Evolutionary conservation across 2,797 vertebrate genomes (phyloP).

Genomic region (Muscicapa striata): DNA sequence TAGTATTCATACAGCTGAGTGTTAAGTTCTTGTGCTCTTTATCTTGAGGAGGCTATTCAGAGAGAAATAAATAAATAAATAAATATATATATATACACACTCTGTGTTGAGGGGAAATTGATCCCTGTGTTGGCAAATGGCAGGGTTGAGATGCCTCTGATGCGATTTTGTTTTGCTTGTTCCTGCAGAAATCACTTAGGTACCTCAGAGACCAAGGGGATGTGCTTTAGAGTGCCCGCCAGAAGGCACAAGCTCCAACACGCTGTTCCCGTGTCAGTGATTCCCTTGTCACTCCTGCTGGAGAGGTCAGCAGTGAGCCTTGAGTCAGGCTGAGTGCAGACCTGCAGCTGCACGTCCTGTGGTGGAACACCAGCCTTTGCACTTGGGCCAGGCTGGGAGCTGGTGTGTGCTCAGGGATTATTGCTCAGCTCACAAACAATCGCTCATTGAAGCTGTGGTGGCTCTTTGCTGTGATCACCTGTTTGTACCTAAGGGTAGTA

Average conservation of each 20-base stretch:
- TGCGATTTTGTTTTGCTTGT: background rate
- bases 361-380: background rate
- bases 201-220: background rate
- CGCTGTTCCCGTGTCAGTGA: background rate
- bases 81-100: too few relatives aligned
- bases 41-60: background rate
- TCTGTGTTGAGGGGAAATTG: background rate
- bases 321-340: background rate
- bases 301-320: background rate
- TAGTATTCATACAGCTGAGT: accelerated
- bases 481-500: background rate
- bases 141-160: background rate
- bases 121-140: background rate
- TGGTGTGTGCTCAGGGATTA: background rate
- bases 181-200: background rate
- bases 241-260: background rate
- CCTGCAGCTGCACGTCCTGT: background rate
- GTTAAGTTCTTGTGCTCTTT: background rate
- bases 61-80: background rate
- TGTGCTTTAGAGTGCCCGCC: background rate
- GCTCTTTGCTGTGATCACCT: background rate
- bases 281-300: background rate
- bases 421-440: background rate
- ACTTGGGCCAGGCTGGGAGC: background rate
- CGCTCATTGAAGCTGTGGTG: accelerated